Percentiles rank a stretch among this genome's conserved stretches.
Evolutionary conservation across 1,140 invertebrate species (phyloP).

Genomic region (Drosophila simulans): DNA sequence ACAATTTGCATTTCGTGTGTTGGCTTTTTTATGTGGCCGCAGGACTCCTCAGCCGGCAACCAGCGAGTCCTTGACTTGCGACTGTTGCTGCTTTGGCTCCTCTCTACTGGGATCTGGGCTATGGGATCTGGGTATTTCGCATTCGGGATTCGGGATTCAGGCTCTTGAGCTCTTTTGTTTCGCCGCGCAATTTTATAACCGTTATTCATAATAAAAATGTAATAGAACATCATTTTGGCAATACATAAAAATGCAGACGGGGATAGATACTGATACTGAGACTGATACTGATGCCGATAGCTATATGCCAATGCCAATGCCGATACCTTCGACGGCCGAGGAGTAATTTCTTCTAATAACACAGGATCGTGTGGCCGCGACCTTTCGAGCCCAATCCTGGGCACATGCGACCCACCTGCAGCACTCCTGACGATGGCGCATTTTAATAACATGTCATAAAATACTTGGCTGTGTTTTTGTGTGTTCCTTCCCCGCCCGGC

Average conservation of each 20-base stretch:
- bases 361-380: slow-evolving; percentile 18
- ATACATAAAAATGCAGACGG: slow-evolving; percentile 82
- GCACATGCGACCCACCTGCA: slow-evolving; percentile 35
- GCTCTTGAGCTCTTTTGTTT: slow-evolving; percentile 51
- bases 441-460: slow-evolving; percentile 84
- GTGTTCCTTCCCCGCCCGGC: neutral
- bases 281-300: neutral
- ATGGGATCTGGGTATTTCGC: neutral
- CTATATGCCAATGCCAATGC: too few species aligned
- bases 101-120: neutral
- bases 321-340: too few species aligned
- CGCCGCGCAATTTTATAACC: slow-evolving; percentile 72
- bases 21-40: slow-evolving; percentile 59
- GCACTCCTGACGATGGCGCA: slow-evolving; percentile 50
- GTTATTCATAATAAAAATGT: slow-evolving; percentile 84
- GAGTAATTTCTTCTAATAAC: slow-evolving; percentile 82
- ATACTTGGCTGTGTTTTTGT: slow-evolving; percentile 65
- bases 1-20: slow-evolving; percentile 84
- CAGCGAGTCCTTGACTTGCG: slow-evolving; percentile 60
- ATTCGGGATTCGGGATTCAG: neutral
- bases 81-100: slow-evolving; percentile 45
- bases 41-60: too few species aligned
- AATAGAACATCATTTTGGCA: slow-evolving; percentile 84
- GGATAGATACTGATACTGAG: slow-evolving; percentile 17
- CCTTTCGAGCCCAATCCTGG: slow-evolving; percentile 1